A percentile compares a stretch with the other conserved stretches of the same genome.
These are phyloP conservation scores for Callocephalon fimbriatum DNA, from an alignment of 2,113 vertebrate species.

Conservation along the genomic window DNA sequence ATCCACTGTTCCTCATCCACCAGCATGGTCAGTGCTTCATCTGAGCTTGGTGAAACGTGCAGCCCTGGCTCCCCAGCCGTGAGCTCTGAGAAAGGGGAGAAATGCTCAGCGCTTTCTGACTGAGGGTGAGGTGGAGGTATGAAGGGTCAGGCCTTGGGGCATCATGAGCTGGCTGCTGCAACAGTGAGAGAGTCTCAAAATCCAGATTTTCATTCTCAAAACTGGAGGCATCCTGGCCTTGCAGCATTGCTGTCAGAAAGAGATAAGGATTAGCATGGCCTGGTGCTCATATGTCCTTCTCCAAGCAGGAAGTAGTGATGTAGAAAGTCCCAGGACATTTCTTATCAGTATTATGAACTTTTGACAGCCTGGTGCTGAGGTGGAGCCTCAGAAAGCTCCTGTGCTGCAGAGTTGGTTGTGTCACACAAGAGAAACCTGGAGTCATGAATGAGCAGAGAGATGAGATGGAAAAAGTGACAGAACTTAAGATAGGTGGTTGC, in stretches of 20 bases:
- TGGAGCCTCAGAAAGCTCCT: background rate
- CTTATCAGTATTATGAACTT: background rate
- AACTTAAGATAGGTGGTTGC: background rate
- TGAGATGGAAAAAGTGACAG: background rate
- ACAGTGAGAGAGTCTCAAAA: background rate
- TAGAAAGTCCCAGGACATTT: background rate
- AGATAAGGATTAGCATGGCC: background rate
- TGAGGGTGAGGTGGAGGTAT: background rate
- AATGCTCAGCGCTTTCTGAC: background rate
- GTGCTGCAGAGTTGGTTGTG: background rate
- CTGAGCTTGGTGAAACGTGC: background rate
- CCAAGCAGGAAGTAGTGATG: background rate
- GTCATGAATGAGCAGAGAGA: background rate
- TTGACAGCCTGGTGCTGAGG: background rate
- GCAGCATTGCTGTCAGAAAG: background rate
- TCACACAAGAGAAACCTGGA: background rate
- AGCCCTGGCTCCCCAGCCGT: background rate
- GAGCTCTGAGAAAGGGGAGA: background rate
- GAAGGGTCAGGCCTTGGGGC: background rate
- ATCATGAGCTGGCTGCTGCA: background rate
- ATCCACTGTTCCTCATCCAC: too few species aligned
- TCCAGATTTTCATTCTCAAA: background rate
- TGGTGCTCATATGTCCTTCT: background rate
- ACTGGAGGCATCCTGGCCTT: background rate
- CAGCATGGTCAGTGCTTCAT: background rate